phyloP scores from a whole-genome alignment of 1,140 invertebrate species.

The Theocolax elegans region DNA sequence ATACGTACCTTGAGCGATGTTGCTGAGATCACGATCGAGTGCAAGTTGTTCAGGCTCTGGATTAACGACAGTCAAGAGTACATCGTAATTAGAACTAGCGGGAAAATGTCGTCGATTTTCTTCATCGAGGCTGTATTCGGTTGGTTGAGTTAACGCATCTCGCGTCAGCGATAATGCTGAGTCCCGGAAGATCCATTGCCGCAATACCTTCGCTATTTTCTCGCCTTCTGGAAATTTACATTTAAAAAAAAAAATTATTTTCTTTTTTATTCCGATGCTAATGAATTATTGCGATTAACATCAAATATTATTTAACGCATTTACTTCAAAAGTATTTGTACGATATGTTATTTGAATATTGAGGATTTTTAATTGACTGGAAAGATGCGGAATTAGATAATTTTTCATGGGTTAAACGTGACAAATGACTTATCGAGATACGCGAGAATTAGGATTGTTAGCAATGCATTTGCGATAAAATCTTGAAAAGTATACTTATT shows the following conservation, averaged over 20 bases:
- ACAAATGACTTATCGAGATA: too few relatives aligned
- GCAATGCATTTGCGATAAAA: too few relatives aligned
- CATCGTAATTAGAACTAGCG: slow-evolving; percentile 75
- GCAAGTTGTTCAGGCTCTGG: slow-evolving; percentile 78
- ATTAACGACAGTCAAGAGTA: slow-evolving; percentile 81
- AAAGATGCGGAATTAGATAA: too few relatives aligned
- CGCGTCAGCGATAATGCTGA: slow-evolving; percentile 59
- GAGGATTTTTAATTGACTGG: too few relatives aligned
- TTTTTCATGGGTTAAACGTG: too few relatives aligned
- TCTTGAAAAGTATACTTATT: too few relatives aligned
- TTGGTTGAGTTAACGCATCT: slow-evolving; percentile 61
- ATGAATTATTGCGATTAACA: too few relatives aligned
- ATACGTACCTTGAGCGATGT: slow-evolving; percentile 21
- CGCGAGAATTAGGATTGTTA: too few relatives aligned
- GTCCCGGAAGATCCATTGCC: slow-evolving; percentile 62
- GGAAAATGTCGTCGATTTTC: slow-evolving; percentile 65
- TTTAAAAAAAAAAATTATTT: too few relatives aligned
- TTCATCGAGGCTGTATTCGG: slow-evolving; percentile 58
- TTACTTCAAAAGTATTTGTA: too few relatives aligned
- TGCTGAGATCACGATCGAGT: slow-evolving; percentile 67
- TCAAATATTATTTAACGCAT: too few relatives aligned
- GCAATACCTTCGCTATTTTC: slow-evolving; percentile 58
- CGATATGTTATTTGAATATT: too few relatives aligned
- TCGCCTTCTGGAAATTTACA: slow-evolving; percentile 49
- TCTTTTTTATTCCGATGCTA: background rate